These are phyloP conservation scores for Sander lucioperca DNA, from an alignment of 2,113 vertebrate genomes.

Conservation along the genomic window DNA sequence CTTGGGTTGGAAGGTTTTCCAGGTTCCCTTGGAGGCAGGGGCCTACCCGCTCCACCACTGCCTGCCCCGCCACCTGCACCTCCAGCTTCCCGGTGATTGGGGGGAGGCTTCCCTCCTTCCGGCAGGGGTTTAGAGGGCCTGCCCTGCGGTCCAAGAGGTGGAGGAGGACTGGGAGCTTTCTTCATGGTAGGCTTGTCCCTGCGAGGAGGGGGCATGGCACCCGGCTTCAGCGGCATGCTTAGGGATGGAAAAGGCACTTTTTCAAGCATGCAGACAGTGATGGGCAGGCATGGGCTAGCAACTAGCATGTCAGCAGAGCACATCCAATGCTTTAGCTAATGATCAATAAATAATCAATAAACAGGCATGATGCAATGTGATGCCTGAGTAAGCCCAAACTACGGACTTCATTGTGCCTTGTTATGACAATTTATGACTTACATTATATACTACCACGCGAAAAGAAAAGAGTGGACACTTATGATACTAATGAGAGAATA, in stretches of 20 bases:
- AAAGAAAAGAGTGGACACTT: background rate
- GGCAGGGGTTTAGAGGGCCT: slow-evolving; percentile 82
- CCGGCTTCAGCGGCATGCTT: slow-evolving; percentile 76
- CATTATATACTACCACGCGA: background rate
- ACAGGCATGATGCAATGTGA: background rate
- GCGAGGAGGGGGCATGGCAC: slow-evolving; percentile 72
- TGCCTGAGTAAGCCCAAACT: background rate
- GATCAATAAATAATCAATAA: slow-evolving; percentile 9
- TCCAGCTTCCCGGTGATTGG: slow-evolving; percentile 71
- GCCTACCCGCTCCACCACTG: slow-evolving; percentile 62
- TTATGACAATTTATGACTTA: background rate
- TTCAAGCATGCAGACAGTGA: slow-evolving; percentile 33
- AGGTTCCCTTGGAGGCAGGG: slow-evolving; percentile 65
- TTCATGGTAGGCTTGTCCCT: slow-evolving; percentile 91
- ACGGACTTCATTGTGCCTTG: background rate
- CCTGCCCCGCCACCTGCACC: background rate
- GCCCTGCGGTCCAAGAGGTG: slow-evolving; percentile 68
- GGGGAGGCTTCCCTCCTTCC: slow-evolving; percentile 86
- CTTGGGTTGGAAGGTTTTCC: slow-evolving; percentile 87
- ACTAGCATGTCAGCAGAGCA: background rate
- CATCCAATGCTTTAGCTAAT: background rate
- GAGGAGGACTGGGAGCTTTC: slow-evolving; percentile 87
- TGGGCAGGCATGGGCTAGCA: background rate
- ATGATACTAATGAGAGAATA: background rate
- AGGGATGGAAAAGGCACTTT: slow-evolving; percentile 26